Base-by-base conservation (phyloP, 2,888 invertebrate genomes). In the Himalopsyche japonica region DNA sequence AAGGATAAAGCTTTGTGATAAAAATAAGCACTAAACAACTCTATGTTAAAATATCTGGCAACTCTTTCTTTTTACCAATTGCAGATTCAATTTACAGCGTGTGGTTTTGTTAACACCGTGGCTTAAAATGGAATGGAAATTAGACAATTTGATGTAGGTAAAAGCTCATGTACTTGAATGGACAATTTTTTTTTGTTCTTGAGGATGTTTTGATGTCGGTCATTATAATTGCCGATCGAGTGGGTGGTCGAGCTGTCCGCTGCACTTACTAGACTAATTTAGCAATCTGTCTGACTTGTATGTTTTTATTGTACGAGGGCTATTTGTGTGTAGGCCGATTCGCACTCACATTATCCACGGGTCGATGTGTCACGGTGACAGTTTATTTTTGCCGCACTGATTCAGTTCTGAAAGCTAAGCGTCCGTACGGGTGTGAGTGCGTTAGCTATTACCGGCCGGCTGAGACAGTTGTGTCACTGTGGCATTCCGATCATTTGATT, bases 121-220 rank as follows among this genome's bases (percentile, higher is more conserved):
- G 87, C 86, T 87, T 84, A 87, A 87, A 84, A 79, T 84, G 84
- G 87, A 87, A 85, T 87, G 87, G 87, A 87, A 87, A 86, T 86
- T 87, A 86, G 86, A 84, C 80, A 87, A 84, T 87, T 86, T 87
- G 47, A 87, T 87, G 87, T 87, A 87, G 86, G 87, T 87, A 87
- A 85, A 82, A 15, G 15, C 20, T 80, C 34, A 82, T 49, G 34
- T 82, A 34, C 48, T 32, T 43, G 76, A 32, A 77, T 82, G 43
- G 27, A 47, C 82, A n/a, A 76, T 15, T 27, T 77, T 48, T 57
- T 70, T 84, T 7, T 81, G 57, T 64, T 47, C 49, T 76, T 47
- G 47, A 34, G 47, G 37, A 77, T 82, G 81, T 79, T 83, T 47
- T 84, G 79, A 79, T 82, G 76, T 70, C 82, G 47, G 32, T 70